A percentile compares a stretch with the other conserved stretches of the same genome.
phyloP scores from a whole-genome alignment of 2,888 invertebrate species.

The Aphidoletes aphidimyza region DNA sequence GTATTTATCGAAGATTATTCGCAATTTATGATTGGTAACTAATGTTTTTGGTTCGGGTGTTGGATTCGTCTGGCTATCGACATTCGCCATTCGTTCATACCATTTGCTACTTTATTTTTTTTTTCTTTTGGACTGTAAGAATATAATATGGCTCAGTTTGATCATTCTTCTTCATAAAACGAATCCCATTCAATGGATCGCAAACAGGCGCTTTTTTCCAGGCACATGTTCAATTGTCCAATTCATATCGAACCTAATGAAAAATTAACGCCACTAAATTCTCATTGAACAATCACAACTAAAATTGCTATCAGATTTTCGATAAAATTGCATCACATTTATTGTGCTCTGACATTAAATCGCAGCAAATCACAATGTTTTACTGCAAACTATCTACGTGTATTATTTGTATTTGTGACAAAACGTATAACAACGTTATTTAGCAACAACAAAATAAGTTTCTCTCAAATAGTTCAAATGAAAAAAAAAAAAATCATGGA shows the following conservation, averaged over 20 bases:
- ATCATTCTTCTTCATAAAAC: not conserved
- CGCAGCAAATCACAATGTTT: no score
- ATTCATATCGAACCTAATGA: constrained; percentile 36
- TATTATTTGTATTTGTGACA: no score
- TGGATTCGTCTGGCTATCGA: constrained; percentile 8
- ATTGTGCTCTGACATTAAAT: not conserved
- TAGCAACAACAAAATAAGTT: no score
- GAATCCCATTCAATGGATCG: no score
- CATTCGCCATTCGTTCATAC: constrained; percentile 20
- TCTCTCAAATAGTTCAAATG: no score
- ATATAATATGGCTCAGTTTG: no score
- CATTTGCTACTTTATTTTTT: not conserved
- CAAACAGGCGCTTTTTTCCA: not conserved
- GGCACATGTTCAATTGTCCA: constrained; percentile 16
- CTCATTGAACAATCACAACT: constrained; percentile 35
- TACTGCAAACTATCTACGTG: no score
- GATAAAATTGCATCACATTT: not conserved
- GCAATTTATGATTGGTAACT: constrained; percentile 52
- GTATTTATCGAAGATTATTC: constrained; percentile 53
- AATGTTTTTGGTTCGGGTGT: not conserved
- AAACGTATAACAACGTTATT: no score
- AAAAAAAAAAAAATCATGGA: no score
- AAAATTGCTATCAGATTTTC: not conserved
- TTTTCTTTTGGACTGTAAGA: not conserved
- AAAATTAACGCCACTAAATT: constrained; percentile 50